Evolutionary conservation across 2,797 vertebrate species (phyloP), one percentile per base, ranked within the genome.

Genomic region (Perodicticus potto): DNA sequence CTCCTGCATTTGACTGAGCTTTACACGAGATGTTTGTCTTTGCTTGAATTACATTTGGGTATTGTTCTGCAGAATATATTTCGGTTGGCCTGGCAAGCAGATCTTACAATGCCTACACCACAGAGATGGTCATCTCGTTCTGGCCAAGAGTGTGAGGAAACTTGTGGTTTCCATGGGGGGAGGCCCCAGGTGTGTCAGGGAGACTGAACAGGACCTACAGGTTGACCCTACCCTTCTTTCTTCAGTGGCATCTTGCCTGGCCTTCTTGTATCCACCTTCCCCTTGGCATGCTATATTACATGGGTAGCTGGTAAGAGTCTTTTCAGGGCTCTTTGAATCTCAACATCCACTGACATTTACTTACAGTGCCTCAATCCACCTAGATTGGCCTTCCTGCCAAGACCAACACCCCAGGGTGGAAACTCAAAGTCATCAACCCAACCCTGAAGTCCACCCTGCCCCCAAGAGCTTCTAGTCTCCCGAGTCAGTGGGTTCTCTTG

Each of bases 1-100:
- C 94, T 59, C 49, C 0, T 6, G 43, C 29, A 3, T 74, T 45
- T 80, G 25, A 80, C 95, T 55, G 70, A 57, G 86, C 85, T 49
- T 67, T 32, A 6, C 72, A 14, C 7, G 20, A 34, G 53, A 22
- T 91, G 77, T 57, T 69, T 84, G 90, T 63, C 94, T 89, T 73
- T 40, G 69, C 65, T 23, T 77, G 84, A 82, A 43, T 78, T 29
- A 29, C 34, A 25, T 23, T 29, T 20, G 17, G 34, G 37, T 7
- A 22, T 61, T 74, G 29, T 92, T 63, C 89, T 45, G 6, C 32
- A 7, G 77, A 23, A 16, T 59, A 2, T 4, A 20, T 25, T 25
- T 74, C 4, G 0, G 6, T 7, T 19, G 84, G 25, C 70, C 81
- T 4, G 20, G 63, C 17, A 1, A 22, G 49, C 1, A 22, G 11